Base-by-base conservation (phyloP, 92 coral and sea anemone genomes). In the Palythoa grandis region DNA sequence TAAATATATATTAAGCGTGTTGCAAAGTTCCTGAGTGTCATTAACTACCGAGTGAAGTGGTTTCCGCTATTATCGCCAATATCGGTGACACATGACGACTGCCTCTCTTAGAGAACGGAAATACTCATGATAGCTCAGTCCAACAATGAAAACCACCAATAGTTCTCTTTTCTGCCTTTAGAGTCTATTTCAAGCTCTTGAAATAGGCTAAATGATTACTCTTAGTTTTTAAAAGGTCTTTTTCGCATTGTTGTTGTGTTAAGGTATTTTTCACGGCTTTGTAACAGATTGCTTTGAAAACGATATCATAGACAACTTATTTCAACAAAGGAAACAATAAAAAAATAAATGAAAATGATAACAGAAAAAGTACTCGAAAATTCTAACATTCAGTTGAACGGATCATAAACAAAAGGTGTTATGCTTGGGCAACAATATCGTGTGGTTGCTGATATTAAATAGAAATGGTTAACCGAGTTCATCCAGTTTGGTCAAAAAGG, bases 51-150 rank as follows among this genome's bases (percentile, higher is more conserved):
- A 16, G 8, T 52, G 56, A 76, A 76, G 63, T 52, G 8, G 22
- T 37, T 80, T 80, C 85, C 85, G 70, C 58, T 7, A 22, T 48
- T 80, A 80, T 22, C 85, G 70, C 58, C 4, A 22, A 23, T 80
- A 80, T 22, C 74, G 22, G 19, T 80, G 85, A 80, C 85, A 70
- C 60, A 80, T 80, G 85, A 1, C 74, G 40, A 80, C 10, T 68
- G 25, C 22, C 17, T 14, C 38, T 47, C 14, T 65, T 66, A 80
- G 15, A 17, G n/a, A 69, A 25, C 74, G 85, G 85, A 80, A 80
- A 50, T 22, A 22, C 60, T 80, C 24, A 65, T 52, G 66, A 48
- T 52, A 48, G n/a, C 47, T 43, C 22, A 80, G 25, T 29, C 53
- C 52, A 67, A 66, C 13, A 52, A 65, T 50, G 47, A 24, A 80